A percentile compares a stretch with the other conserved stretches of the same genome.
Evolutionary conservation across 2,888 invertebrate species (phyloP).

Genomic region (Tubulanus polymorphus): DNA sequence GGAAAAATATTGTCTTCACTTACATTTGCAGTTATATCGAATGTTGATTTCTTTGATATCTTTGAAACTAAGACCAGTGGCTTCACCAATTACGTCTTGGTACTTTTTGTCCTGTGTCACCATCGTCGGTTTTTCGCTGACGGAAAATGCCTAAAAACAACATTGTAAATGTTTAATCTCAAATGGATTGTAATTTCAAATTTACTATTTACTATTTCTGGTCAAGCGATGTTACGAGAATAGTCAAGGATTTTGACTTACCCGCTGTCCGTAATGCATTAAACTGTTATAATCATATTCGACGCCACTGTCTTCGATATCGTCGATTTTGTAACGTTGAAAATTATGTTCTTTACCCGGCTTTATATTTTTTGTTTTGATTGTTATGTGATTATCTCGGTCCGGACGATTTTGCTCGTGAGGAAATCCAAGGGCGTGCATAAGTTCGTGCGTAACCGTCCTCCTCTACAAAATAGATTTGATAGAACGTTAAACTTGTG

Average conservation of each 20-base stretch:
- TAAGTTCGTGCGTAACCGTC: conserved; percentile 12
- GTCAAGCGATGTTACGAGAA: no score
- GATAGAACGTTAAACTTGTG: no score
- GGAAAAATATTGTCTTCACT: no score
- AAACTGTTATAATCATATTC: conserved; percentile 14
- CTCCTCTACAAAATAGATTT: conserved; percentile 12
- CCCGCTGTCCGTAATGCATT: conserved; percentile 13
- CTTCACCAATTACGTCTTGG: conserved; percentile 14
- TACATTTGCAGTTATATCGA: conserved; percentile 17
- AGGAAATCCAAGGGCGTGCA: conserved; percentile 16
- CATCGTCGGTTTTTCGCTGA: conserved; percentile 16
- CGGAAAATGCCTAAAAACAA: conserved; percentile 14
- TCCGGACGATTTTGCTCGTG: conserved; percentile 17
- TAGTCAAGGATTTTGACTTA: no score
- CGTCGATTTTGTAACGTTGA: conserved; percentile 2
- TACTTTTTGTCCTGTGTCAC: conserved; percentile 5
- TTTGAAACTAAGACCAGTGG: conserved; percentile 13
- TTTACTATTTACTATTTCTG: no score
- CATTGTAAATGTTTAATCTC: no score
- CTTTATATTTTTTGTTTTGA: conserved; percentile 6
- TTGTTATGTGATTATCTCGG: conserved; percentile 10
- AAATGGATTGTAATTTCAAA: no score
- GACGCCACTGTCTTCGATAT: conserved; percentile 7
- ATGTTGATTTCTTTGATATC: conserved; percentile 18
- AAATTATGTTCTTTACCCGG: conserved; percentile 7